Conservation (phyloP, 2,797 vertebrate genomes). For the Diplodus sargus region DNA sequence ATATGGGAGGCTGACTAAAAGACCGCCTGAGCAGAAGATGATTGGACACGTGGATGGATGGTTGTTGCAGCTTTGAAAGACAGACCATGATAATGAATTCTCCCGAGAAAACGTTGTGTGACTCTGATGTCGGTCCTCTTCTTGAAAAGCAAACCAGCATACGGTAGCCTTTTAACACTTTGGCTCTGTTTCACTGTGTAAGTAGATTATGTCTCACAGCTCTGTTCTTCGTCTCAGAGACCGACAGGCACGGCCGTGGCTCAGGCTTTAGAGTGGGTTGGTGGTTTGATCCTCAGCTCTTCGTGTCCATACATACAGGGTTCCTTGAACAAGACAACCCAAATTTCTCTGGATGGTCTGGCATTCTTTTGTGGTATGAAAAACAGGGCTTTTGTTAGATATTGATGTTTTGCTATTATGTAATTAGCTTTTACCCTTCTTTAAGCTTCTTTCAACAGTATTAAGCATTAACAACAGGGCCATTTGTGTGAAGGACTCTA, state of each 20-base stretch:
- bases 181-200: neutral
- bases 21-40: neutral
- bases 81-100: conserved; percentile 10
- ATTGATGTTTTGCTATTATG: neutral
- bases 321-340: neutral
- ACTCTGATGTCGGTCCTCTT: neutral
- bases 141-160: conserved; percentile 19
- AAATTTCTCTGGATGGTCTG: neutral
- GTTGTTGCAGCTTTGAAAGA: conserved; percentile 19
- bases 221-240: neutral
- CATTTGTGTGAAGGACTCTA: too few relatives aligned
- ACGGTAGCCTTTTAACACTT: neutral
- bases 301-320: neutral
- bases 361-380: neutral
- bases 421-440: neutral
- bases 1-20: neutral
- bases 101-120: neutral
- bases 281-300: neutral
- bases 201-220: conserved; percentile 6
- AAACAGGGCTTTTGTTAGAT: neutral
- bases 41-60: neutral
- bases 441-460: neutral
- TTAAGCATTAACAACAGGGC: neutral
- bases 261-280: neutral
- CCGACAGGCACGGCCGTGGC: neutral